Evolutionary conservation across 2,888 invertebrate genomes (phyloP).

Genomic region (Pecten maximus): DNA sequence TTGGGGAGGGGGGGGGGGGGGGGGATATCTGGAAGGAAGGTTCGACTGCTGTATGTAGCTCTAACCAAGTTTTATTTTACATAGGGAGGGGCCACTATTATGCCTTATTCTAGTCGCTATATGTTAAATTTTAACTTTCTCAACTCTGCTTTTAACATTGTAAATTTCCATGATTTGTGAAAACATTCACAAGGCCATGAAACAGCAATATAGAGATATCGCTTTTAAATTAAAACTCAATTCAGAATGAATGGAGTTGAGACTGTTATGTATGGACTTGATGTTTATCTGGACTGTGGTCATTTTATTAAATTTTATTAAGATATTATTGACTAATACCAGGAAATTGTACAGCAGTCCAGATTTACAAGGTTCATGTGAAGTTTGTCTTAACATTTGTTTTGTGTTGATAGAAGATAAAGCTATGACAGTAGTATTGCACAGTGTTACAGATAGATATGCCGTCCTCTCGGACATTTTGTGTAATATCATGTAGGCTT

Average conservation of each 20-base stretch:
- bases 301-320: background rate
- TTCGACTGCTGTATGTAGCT: background rate
- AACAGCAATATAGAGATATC: too few relatives aligned
- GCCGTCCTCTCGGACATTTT: background rate
- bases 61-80: background rate
- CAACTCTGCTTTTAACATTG: background rate
- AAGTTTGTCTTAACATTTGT: background rate
- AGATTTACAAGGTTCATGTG: background rate
- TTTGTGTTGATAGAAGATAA: constrained; percentile 24
- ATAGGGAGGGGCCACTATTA: background rate
- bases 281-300: background rate
- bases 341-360: background rate
- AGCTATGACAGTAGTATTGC: constrained; percentile 7
- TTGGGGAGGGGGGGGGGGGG: background rate
- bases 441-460: constrained; percentile 3
- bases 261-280: background rate
- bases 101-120: constrained; percentile 33
- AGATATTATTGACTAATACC: too few relatives aligned
- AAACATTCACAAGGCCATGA: too few relatives aligned
- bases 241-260: background rate
- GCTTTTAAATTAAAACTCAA: background rate
- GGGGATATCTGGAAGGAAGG: too few relatives aligned
- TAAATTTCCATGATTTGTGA: background rate
- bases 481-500: constrained; percentile 27
- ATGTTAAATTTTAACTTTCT: background rate